Base-by-base conservation (phyloP, 2,113 vertebrate genomes). In the Aix galericulata region DNA sequence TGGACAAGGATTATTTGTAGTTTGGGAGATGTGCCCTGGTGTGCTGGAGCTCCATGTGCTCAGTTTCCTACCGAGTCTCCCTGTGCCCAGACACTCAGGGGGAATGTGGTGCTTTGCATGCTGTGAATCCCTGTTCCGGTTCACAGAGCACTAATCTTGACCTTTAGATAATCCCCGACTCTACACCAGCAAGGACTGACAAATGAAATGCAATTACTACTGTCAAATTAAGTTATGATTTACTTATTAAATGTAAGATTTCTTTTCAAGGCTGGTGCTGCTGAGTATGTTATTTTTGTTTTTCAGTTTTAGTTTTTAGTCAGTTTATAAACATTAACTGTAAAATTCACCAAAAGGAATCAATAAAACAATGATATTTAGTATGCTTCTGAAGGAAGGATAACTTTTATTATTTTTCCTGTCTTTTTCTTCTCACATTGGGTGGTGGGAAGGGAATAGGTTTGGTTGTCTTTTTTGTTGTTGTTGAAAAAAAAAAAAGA, bases 51-150 rank as follows among this genome's bases (percentile, higher is more conserved):
- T 42, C 31, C 56, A 29, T 9, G 14, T n/a, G 22, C 44, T 80
- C 0, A 3, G 1, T n/a, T 85, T 68, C 62, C 32, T 25, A 46
- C 13, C 0, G 1, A 58, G 25, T 48, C 9, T 5, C 11, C 68
- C 78, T 52, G 55, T 2, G 1, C 3, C n/a, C 42, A 8, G 29
- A 36, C 60, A 14, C 23, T 81, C 25, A 10, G 63, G 56, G 38
- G 29, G 53, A 84, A 23, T 1, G 1, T 13, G 21, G 26, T 56
- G 29, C 32, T 80, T 23, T 42, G 15, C 48, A 11, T 26, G 44
- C 44, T 38, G 26, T 25, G 17, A 74, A 48, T 74, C 46, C 72
- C 64, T 40, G n/a, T 72, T 31, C 44, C 17, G 2, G 1, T 14
- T 69, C 63, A 42, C 13, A 1, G 9, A 59, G 27, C 27, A 11